A percentile compares a stretch with the other conserved stretches of the same genome.
These are phyloP conservation scores for Butorides virescens DNA, from an alignment of 2,113 vertebrate genomes.

Conservation along the genomic window DNA sequence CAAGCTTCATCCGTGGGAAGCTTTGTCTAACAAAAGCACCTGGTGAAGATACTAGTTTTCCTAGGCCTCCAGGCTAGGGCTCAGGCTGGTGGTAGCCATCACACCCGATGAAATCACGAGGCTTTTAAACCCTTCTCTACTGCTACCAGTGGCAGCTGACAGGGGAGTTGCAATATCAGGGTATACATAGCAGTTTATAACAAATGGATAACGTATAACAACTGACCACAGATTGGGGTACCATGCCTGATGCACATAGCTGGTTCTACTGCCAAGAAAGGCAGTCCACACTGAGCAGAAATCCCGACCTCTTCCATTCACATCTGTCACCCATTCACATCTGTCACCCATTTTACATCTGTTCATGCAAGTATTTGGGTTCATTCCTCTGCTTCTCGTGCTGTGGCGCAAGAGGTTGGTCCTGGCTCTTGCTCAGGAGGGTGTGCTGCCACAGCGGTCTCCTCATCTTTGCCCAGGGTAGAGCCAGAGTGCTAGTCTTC, in stretches of 20 bases:
- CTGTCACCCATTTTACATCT: neutral
- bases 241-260: neutral
- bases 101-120: neutral
- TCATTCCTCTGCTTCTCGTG: neutral
- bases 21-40: neutral
- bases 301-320: neutral
- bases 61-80: neutral
- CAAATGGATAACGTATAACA: neutral
- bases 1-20: neutral
- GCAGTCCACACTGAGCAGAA: neutral
- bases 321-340: too few species aligned
- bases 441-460: neutral
- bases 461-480: neutral
- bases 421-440: neutral
- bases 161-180: neutral
- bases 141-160: neutral
- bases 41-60: neutral
- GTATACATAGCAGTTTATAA: neutral
- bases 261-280: neutral
- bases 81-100: neutral
- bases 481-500: neutral
- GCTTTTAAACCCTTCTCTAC: neutral
- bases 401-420: neutral
- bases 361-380: neutral
- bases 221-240: neutral